Evolutionary conservation across 2,888 invertebrate genomes (phyloP).

Genomic region (Drosophila macrospina): DNA sequence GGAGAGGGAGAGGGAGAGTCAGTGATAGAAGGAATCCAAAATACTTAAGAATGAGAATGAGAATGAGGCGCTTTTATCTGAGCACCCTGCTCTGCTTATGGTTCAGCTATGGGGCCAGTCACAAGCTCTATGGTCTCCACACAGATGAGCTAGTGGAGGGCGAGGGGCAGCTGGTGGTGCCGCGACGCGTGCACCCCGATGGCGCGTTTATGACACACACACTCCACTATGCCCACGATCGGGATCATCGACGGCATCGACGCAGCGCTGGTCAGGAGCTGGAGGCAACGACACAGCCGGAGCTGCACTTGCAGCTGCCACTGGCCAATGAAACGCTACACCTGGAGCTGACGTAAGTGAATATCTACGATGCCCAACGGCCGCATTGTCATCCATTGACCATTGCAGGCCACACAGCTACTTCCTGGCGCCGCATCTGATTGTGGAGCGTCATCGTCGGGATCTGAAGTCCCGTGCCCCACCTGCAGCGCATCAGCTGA

Average conservation of each 20-base stretch:
- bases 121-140: conserved; percentile 77
- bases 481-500: conserved; percentile 83
- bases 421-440: conserved; percentile 89
- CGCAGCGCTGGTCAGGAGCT: conserved; percentile 42
- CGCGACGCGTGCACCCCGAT: conserved; percentile 81
- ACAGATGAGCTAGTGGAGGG: conserved; percentile 79
- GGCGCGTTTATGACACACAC: conserved; percentile 83
- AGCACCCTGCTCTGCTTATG: conserved; percentile 71
- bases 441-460: conserved; percentile 89
- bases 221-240: conserved; percentile 82
- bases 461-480: conserved; percentile 86
- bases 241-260: conserved; percentile 69
- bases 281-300: conserved; percentile 18
- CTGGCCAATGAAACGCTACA: conserved; percentile 82
- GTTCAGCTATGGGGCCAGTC: conserved; percentile 45
- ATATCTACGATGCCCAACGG: neutral
- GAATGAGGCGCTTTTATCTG: conserved; percentile 52
- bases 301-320: conserved; percentile 64
- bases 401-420: conserved; percentile 88
- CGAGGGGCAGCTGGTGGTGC: conserved; percentile 82
- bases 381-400: neutral
- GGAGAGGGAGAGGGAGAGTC: neutral
- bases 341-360: conserved; percentile 84
- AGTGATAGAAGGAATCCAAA: neutral
- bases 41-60: conserved; percentile 9